Evolutionary conservation across 1,140 invertebrate genomes (phyloP), one percentile per base, ranked within the genome.

Genomic region (Heliconius hewitsoni): DNA sequence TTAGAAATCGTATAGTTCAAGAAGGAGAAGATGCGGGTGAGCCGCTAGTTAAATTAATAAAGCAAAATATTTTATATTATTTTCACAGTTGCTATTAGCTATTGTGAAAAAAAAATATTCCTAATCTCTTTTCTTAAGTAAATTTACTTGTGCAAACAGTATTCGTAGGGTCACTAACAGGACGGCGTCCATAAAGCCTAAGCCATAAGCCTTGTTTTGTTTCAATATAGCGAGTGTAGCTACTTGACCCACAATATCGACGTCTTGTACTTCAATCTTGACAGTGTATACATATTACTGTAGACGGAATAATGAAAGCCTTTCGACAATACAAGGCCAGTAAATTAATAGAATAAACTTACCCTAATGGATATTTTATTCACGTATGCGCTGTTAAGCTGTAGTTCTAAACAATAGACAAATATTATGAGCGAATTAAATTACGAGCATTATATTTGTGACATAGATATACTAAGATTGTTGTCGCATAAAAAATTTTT

Each of bases 301-400:
- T 76, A 39, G 39, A 50, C 70, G 19, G 71, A 72, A 74, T 74
- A 79, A 75, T 55, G 55, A 60, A 73, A 52, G 77, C 52, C 55
- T 77, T 27, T 73, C 71, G 16, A 80, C 71, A 73, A 30, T n/a
- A 71, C 34, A 74, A 74, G 71, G n/a, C 71, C n/a, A 71, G 46
- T 75, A 74, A 77, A 73, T 39, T 52, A 30, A 46, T 66, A 50
- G 30, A 55, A 55, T 77, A 76, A 77, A 74, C 55, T 76, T n/a
- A 70, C 34, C 39, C 39, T 81, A 81, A 81, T 76, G 72, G 79
- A 60, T 81, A 81, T 81, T 81, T 81, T 77, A 81, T 77, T 81
- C 75, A 77, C 75, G 46, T 77, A 77, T 77, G 30, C 46, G 75
- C 57, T 76, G 42, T 57, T 78, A 60, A 71, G 74, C 71, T 76